These are phyloP conservation scores for Scaptomyza hsui DNA, from an alignment of 1,140 invertebrate genomes.

Conservation along the genomic window DNA sequence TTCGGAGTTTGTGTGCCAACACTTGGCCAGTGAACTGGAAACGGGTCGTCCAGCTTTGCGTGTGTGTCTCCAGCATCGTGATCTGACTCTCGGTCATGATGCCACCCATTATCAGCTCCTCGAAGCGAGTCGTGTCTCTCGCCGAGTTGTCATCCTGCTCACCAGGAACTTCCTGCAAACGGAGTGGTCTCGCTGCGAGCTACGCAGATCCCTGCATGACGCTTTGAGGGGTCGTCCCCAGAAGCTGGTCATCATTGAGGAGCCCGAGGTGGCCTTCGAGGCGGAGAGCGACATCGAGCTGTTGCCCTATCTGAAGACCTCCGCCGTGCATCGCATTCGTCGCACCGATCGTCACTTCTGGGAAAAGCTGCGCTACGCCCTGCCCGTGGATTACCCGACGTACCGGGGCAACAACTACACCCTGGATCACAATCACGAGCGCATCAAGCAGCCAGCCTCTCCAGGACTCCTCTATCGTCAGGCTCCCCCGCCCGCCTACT, in stretches of 20 bases:
- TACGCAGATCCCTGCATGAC: conserved; percentile 92
- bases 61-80: conserved; percentile 94
- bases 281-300: conserved; percentile 93
- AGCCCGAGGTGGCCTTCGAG: conserved; percentile 89
- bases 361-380: conserved; percentile 94
- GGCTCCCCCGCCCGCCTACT: conserved; percentile 84
- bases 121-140: conserved; percentile 93
- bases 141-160: conserved; percentile 91
- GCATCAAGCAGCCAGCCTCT: conserved; percentile 86
- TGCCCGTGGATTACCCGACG: conserved; percentile 88
- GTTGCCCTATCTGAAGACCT: conserved; percentile 93
- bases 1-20: conserved; percentile 93
- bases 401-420: conserved; percentile 87
- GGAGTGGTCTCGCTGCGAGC: conserved; percentile 93
- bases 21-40: conserved; percentile 92
- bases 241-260: conserved; percentile 93
- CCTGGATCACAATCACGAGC: conserved; percentile 86
- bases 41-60: conserved; percentile 89
- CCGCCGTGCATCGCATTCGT: conserved; percentile 91
- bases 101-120: conserved; percentile 88
- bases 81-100: conserved; percentile 86
- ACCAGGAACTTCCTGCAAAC: conserved; percentile 93
- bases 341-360: conserved; percentile 96
- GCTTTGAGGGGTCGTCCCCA: conserved; percentile 91
- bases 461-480: conserved; percentile 83